Conservation (phyloP, 2,797 vertebrate species). For the Mormyrus proboscirostris region DNA sequence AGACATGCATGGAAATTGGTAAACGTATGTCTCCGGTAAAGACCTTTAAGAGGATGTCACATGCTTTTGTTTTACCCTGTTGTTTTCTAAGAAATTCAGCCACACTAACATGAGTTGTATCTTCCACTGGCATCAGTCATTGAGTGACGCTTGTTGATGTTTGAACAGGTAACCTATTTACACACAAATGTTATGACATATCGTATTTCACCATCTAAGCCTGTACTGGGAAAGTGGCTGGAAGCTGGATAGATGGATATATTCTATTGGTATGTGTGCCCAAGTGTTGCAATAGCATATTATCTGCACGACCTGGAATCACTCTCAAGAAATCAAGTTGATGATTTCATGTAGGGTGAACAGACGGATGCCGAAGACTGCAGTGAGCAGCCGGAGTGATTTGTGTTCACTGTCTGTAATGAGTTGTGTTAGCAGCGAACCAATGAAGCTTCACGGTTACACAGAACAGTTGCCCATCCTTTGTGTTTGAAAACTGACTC, state of each 20-base stretch:
- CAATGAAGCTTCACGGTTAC: background rate
- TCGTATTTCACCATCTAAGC: background rate
- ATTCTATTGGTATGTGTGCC: background rate
- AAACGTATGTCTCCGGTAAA: background rate
- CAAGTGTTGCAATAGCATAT: background rate
- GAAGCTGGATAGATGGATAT: background rate
- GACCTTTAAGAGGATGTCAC: background rate
- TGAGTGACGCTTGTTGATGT: conserved; percentile 4
- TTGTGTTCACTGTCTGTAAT: background rate
- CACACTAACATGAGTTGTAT: background rate
- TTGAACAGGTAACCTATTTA: background rate
- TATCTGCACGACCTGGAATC: background rate
- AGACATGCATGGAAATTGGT: background rate
- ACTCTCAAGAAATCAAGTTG: background rate
- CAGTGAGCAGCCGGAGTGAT: background rate
- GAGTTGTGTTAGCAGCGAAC: background rate
- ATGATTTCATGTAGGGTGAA: background rate
- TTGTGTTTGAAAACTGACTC: background rate
- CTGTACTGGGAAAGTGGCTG: background rate
- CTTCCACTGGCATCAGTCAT: background rate
- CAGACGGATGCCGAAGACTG: background rate
- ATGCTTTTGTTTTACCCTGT: background rate
- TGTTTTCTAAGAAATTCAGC: background rate
- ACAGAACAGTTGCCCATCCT: background rate
- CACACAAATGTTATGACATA: background rate